A percentile compares a stretch with the other conserved stretches of the same genome.
phyloP scores from a whole-genome alignment of 92 coral and sea anemone genomes.

The Siderastrea siderea region DNA sequence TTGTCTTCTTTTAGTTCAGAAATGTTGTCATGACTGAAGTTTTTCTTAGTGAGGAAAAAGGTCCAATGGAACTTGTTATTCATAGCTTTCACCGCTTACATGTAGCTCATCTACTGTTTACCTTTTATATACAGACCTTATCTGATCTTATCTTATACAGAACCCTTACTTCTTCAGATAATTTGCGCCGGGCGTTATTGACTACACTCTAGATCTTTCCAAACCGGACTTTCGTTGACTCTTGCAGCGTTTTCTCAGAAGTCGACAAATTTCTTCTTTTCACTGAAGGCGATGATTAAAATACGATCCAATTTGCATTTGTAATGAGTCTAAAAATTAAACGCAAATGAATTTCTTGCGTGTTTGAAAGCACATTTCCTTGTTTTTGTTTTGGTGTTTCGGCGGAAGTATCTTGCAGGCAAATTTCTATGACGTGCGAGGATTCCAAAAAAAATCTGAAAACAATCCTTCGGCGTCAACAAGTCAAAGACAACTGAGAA shows the following conservation, averaged over 20 bases:
- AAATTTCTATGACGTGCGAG: slow-evolving; percentile 7
- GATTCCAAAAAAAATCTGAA: neutral
- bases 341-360: neutral
- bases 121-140: too few relatives aligned
- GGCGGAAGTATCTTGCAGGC: neutral
- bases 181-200: too few relatives aligned
- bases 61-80: too few relatives aligned
- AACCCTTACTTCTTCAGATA: too few relatives aligned
- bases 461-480: neutral
- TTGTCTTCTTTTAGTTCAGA: too few relatives aligned
- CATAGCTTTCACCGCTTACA: too few relatives aligned
- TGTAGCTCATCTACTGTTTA: too few relatives aligned
- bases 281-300: neutral
- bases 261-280: neutral
- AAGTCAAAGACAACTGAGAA: neutral
- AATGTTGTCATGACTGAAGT: neutral
- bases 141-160: neutral
- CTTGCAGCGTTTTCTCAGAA: neutral
- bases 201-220: neutral
- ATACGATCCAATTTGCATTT: neutral
- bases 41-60: too few relatives aligned
- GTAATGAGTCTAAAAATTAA: neutral
- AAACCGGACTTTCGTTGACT: neutral
- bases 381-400: slow-evolving; percentile 4
- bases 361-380: slow-evolving; percentile 2